These are phyloP conservation scores for Chitala chitala DNA, from an alignment of 2,113 vertebrate genomes.

Conservation along the genomic window DNA sequence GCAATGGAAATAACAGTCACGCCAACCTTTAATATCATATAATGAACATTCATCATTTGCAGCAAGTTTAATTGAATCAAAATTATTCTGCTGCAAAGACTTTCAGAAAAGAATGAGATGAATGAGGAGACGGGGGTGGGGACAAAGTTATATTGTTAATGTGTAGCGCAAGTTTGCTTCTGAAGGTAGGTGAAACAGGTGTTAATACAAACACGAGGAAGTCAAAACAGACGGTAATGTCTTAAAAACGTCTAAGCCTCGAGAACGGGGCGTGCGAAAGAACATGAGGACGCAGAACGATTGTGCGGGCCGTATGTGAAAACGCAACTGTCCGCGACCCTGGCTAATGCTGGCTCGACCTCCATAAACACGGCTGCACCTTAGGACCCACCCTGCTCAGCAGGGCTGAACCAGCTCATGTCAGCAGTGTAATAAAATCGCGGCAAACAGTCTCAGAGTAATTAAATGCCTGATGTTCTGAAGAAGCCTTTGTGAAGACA, in stretches of 20 bases:
- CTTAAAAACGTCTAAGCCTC: neutral
- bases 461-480: conserved; percentile 89
- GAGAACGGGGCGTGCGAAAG: neutral
- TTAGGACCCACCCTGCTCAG: conserved; percentile 29
- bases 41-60: conserved; percentile 8
- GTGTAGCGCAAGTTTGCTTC: neutral
- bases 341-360: conserved; percentile 9
- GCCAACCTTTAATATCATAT: conserved; percentile 17
- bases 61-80: conserved; percentile 3
- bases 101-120: neutral
- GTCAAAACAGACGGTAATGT: too few relatives aligned
- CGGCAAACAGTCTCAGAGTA: conserved; percentile 78
- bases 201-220: too few relatives aligned
- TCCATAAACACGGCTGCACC: conserved; percentile 24
- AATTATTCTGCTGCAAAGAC: neutral
- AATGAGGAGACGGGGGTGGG: neutral
- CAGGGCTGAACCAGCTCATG: conserved; percentile 59
- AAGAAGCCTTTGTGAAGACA: conserved; percentile 90
- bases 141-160: neutral
- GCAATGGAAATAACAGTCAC: conserved; percentile 3
- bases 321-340: neutral
- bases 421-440: conserved; percentile 73
- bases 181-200: too few relatives aligned
- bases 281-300: neutral
- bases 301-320: neutral